Percentiles rank a stretch among this genome's conserved stretches.
phyloP scores from a whole-genome alignment of 1,140 invertebrate genomes.

The Drosophila funebris region DNA sequence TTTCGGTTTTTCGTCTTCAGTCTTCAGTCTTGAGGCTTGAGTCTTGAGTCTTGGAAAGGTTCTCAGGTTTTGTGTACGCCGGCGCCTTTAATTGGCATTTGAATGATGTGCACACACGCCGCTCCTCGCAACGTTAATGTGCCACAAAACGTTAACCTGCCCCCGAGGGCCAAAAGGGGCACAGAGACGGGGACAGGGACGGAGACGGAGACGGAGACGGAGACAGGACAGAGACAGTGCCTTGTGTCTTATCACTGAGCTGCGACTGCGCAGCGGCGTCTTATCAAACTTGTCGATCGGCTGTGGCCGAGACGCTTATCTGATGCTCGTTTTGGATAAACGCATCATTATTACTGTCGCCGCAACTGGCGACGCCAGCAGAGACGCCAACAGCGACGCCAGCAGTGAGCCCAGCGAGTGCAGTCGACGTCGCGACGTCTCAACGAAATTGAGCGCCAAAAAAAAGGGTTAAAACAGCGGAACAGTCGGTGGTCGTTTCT shows the following conservation, averaged over 20 bases:
- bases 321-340: slow-evolving; percentile 82
- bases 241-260: neutral
- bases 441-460: neutral
- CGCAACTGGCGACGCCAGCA: slow-evolving; percentile 25
- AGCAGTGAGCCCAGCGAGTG: neutral
- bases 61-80: slow-evolving; percentile 77
- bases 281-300: slow-evolving; percentile 81
- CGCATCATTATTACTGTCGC: slow-evolving; percentile 81
- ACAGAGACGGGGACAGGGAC: neutral
- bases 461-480: slow-evolving; percentile 54
- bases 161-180: neutral
- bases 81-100: slow-evolving; percentile 82
- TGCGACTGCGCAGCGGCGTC: slow-evolving; percentile 40
- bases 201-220: neutral
- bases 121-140: neutral
- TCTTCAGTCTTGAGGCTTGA: neutral
- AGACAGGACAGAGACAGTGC: neutral
- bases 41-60: slow-evolving; percentile 26
- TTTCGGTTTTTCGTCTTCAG: neutral
- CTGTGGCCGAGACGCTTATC: slow-evolving; percentile 62
- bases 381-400: slow-evolving; percentile 7
- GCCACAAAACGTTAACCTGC: neutral
- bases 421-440: slow-evolving; percentile 30
- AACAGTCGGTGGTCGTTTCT: slow-evolving; percentile 66
- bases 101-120: slow-evolving; percentile 80